A percentile compares a stretch with the other conserved stretches of the same genome.
phyloP scores from a whole-genome alignment of 2,113 vertebrate genomes.

The Taxidea taxus region DNA sequence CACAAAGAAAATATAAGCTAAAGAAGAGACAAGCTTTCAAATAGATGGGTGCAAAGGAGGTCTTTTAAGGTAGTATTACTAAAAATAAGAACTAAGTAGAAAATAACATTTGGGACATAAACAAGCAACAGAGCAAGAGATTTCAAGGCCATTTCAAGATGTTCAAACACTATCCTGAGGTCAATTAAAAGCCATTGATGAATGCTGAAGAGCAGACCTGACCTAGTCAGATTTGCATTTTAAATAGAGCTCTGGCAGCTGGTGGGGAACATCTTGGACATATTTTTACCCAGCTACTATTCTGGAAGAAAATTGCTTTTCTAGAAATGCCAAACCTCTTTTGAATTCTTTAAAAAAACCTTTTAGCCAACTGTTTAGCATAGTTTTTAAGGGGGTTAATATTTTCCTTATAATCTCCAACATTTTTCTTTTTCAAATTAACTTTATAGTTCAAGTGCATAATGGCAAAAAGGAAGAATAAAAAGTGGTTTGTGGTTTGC shows the following conservation, averaged over 20 bases:
- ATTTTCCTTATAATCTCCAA: not conserved
- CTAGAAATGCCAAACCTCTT: conserved; percentile 26
- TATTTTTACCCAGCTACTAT: conserved; percentile 8
- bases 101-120: not conserved
- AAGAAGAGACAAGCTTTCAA: not conserved
- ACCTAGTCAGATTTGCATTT: conserved; percentile 13
- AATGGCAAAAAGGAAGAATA: not conserved
- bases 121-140: not conserved
- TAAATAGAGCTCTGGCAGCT: not conserved
- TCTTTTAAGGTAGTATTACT: not conserved
- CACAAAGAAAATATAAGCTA: not conserved
- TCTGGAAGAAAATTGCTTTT: not conserved
- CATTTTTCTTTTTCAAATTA: not conserved
- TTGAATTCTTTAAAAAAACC: conserved; percentile 20
- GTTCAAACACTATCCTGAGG: not conserved
- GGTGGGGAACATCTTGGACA: not conserved
- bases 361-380: not conserved
- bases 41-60: not conserved
- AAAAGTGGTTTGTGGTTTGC: not conserved
- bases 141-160: not conserved
- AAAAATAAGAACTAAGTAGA: not conserved
- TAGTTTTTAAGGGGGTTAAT: not conserved
- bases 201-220: not conserved
- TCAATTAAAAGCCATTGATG: not conserved
- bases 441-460: not conserved